Evolutionary conservation across 2,113 vertebrate genomes (phyloP).

Genomic region (Xiphophorus hellerii): DNA sequence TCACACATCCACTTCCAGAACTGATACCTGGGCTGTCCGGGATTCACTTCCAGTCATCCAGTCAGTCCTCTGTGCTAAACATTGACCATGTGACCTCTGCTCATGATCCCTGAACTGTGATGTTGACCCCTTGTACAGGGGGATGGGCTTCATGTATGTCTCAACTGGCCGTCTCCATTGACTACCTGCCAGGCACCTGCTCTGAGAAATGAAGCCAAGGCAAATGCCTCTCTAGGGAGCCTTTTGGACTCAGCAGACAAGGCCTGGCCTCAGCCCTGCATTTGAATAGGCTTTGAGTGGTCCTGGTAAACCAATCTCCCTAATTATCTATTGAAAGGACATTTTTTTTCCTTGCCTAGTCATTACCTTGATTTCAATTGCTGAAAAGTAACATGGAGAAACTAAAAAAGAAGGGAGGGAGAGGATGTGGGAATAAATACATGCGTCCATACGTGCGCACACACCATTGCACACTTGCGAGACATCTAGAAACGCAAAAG

Average conservation of each 20-base stretch:
- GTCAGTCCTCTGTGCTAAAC: slow-evolving; percentile 79
- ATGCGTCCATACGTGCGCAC: slow-evolving; percentile 26
- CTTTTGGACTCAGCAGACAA: slow-evolving; percentile 78
- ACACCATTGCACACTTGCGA: slow-evolving; percentile 8
- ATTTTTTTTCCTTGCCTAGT: slow-evolving; percentile 81
- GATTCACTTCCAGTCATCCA: slow-evolving; percentile 83
- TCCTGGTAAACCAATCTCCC: slow-evolving; percentile 90
- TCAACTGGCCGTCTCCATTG: slow-evolving; percentile 85
- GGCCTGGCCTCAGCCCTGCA: slow-evolving; percentile 75
- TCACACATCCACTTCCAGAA: slow-evolving; percentile 17
- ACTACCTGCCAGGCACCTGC: slow-evolving; percentile 97
- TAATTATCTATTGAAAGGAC: slow-evolving; percentile 91
- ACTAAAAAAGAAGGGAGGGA: slow-evolving; percentile 56
- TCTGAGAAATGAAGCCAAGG: slow-evolving; percentile 88
- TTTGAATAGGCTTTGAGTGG: slow-evolving; percentile 83
- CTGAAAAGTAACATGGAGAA: slow-evolving; percentile 81
- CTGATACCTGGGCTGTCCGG: slow-evolving; percentile 45
- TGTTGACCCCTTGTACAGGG: slow-evolving; percentile 85
- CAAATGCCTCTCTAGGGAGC: slow-evolving; percentile 88
- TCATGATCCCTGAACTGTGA: slow-evolving; percentile 86
- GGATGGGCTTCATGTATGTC: slow-evolving; percentile 79
- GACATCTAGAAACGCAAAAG: slow-evolving; percentile 44
- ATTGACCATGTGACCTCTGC: slow-evolving; percentile 87
- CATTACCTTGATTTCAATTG: slow-evolving; percentile 88
- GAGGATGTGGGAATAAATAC: slow-evolving; percentile 63